Conservation (phyloP, 2,113 vertebrate species). For the Tricholaema leucomelas region DNA sequence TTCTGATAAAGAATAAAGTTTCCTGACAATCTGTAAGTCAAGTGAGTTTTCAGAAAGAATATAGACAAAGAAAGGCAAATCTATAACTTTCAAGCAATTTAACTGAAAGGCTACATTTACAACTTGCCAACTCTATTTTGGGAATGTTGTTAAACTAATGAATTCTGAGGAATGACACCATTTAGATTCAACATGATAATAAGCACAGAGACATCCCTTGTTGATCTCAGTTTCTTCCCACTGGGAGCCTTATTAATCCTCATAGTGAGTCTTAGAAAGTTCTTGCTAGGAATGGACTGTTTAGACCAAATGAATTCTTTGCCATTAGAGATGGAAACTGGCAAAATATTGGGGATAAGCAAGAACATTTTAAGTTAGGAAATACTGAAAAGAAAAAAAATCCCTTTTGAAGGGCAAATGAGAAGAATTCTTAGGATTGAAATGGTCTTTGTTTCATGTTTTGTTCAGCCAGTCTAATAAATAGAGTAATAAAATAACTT, state of each 20-base stretch:
- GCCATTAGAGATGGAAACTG: slow-evolving; percentile 27
- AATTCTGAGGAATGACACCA: slow-evolving; percentile 62
- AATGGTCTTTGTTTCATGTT: slow-evolving; percentile 1
- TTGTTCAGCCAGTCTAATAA: slow-evolving; percentile 14
- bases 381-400: slow-evolving; percentile 16
- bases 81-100: slow-evolving; percentile 45
- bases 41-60: slow-evolving; percentile 41
- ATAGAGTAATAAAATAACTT: neutral
- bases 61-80: slow-evolving; percentile 39
- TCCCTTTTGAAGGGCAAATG: slow-evolving; percentile 24
- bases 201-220: slow-evolving; percentile 55
- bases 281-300: slow-evolving; percentile 53
- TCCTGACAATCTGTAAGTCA: neutral
- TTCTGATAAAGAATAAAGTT: slow-evolving; percentile 56
- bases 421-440: neutral
- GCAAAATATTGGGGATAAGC: slow-evolving; percentile 12
- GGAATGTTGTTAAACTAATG: slow-evolving; percentile 67
- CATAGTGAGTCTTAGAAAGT: slow-evolving; percentile 38
- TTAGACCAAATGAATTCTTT: slow-evolving; percentile 25
- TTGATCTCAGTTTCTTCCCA: slow-evolving; percentile 61
- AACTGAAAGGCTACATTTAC: slow-evolving; percentile 36
- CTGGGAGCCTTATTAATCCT: slow-evolving; percentile 64
- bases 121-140: slow-evolving; percentile 53
- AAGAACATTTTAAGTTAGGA: slow-evolving; percentile 17
- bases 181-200: slow-evolving; percentile 57